Conservation (phyloP, 2,797 vertebrate genomes). For the Dipus sagitta region DNA sequence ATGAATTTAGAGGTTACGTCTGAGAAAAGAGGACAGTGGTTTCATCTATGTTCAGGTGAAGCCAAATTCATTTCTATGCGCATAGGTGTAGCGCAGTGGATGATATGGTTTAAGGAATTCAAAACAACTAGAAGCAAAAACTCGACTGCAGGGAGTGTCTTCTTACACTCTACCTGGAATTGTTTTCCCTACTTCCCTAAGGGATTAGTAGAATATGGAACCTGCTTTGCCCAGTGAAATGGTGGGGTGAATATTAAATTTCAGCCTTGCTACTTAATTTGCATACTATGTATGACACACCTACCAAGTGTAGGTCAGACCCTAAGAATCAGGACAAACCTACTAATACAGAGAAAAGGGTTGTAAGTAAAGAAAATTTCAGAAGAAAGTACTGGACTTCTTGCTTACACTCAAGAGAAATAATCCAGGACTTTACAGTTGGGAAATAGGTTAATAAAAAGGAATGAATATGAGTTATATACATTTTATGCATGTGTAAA, state of each 20-base stretch:
- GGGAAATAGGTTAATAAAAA: not conserved
- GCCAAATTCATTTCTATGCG: not conserved
- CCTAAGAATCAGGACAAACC: conserved; percentile 6
- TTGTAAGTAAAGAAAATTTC: not conserved
- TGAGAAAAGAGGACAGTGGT: not conserved
- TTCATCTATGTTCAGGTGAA: not conserved
- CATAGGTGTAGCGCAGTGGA: not conserved
- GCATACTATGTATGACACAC: not conserved
- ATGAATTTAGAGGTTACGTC: not conserved
- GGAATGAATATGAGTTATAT: not conserved
- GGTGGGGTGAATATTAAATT: not conserved
- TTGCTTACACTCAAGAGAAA: not conserved
- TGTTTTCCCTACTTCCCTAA: not conserved
- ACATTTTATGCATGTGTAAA: not conserved
- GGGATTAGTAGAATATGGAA: not conserved
- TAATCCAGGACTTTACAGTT: not conserved
- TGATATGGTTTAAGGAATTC: conserved; percentile 1
- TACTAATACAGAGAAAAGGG: not conserved
- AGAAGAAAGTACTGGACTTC: not conserved
- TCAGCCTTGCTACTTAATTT: conserved; percentile 24
- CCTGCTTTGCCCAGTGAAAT: not conserved
- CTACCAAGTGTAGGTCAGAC: not conserved
- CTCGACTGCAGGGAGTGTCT: not conserved
- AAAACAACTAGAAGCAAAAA: not conserved
- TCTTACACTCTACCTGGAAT: not conserved